Percentiles rank a stretch among this genome's conserved stretches.
Conservation (phyloP, 1,140 invertebrate species). For the Calephelis virginiensis region DNA sequence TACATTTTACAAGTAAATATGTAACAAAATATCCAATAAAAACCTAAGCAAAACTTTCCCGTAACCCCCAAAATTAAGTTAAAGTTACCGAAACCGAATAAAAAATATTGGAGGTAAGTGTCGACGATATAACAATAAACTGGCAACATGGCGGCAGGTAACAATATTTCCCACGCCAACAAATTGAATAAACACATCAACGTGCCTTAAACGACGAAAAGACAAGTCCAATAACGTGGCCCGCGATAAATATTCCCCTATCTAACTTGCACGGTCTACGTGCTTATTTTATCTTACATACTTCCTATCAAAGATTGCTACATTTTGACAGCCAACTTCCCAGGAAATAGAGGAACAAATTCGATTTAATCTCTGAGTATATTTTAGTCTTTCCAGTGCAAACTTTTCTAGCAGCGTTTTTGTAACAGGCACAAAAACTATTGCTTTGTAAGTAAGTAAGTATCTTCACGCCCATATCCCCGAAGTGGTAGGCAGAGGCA, state of each 20-base stretch:
- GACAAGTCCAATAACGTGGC: conserved; percentile 67
- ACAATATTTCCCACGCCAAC: conserved; percentile 66
- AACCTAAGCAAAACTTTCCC: neutral
- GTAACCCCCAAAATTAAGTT: neutral
- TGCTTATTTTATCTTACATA: conserved; percentile 13
- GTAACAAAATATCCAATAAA: too few relatives aligned
- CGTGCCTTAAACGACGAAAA: conserved; percentile 68
- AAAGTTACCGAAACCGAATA: conserved; percentile 1
- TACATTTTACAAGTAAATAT: too few relatives aligned
- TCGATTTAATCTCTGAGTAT: neutral
- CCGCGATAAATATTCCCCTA: conserved; percentile 58
- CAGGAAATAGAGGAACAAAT: neutral
- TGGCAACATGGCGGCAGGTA: conserved; percentile 53
- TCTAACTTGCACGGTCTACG: conserved; percentile 1
- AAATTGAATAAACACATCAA: conserved; percentile 76
- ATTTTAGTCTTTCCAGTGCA: too few relatives aligned
- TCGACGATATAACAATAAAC: conserved; percentile 47
- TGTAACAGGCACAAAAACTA: too few relatives aligned
- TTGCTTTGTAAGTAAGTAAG: too few relatives aligned
- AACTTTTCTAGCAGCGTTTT: too few relatives aligned
- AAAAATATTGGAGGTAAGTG: conserved; percentile 34
- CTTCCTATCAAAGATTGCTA: conserved; percentile 8
- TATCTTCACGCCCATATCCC: too few relatives aligned
- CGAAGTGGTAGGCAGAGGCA: too few relatives aligned
- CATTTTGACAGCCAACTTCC: conserved; percentile 13